Percentiles rank a stretch among this genome's conserved stretches.
These are phyloP conservation scores for Acronicta psi DNA, from an alignment of 2,888 invertebrate species.

Conservation along the genomic window DNA sequence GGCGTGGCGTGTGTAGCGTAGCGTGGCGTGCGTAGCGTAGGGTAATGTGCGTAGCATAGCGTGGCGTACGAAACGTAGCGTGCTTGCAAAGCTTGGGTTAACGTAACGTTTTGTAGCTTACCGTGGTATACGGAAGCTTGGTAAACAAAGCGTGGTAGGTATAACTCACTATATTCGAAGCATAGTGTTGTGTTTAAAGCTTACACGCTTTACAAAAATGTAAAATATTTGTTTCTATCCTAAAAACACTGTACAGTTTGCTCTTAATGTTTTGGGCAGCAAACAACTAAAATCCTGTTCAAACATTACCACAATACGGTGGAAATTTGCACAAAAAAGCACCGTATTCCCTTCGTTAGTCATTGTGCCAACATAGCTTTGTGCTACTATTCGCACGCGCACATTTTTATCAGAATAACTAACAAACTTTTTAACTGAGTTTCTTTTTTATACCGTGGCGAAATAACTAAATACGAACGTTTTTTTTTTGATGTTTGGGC, in stretches of 20 bases:
- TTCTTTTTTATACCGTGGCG: not conserved
- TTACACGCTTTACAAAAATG: not conserved
- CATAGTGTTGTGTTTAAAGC: no score
- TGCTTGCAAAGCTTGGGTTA: no score
- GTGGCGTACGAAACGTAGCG: no score
- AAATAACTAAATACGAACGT: slow-evolving; percentile 24
- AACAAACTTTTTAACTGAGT: slow-evolving; percentile 28
- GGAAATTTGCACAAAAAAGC: slow-evolving; percentile 25
- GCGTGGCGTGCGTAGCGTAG: no score
- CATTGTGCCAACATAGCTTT: slow-evolving; percentile 18
- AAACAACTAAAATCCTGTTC: slow-evolving; percentile 10
- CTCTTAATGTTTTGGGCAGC: slow-evolving; percentile 8
- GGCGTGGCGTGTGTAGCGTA: no score
- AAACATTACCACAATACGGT: slow-evolving; percentile 17
- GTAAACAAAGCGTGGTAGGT: no score
- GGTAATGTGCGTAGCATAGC: no score
- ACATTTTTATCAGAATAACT: slow-evolving; percentile 29
- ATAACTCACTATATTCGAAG: no score
- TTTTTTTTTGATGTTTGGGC: no score
- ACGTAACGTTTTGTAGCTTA: no score
- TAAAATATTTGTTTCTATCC: slow-evolving; percentile 5
- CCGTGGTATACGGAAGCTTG: no score
- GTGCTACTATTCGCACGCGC: slow-evolving; percentile 2
- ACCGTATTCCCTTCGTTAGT: not conserved
- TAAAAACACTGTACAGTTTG: slow-evolving; percentile 5